Conservation (phyloP, 1,140 invertebrate species). For the Hylyphantes graminicola region DNA sequence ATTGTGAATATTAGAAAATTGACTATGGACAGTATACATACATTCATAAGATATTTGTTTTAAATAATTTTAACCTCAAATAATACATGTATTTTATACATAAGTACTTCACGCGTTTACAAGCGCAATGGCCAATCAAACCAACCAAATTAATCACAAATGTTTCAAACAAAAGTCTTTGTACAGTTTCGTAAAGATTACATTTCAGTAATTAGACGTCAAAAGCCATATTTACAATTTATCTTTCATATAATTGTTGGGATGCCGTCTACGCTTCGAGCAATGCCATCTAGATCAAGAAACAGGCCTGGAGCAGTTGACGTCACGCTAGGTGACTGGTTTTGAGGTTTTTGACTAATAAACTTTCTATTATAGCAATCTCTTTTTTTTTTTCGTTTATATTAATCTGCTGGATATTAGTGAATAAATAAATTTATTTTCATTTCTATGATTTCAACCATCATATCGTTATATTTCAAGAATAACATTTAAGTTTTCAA, state of each 20-base stretch:
- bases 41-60: slow-evolving; percentile 36
- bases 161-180: slow-evolving; percentile 27
- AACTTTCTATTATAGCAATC: no score
- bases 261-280: not conserved
- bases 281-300: no score
- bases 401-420: no score
- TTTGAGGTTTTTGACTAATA: no score
- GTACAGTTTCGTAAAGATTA: slow-evolving; percentile 20
- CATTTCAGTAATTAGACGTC: slow-evolving; percentile 35
- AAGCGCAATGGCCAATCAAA: not conserved
- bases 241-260: not conserved
- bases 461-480: no score
- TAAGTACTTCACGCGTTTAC: slow-evolving; percentile 15
- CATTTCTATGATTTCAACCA: no score
- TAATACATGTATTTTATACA: slow-evolving; percentile 32
- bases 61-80: slow-evolving; percentile 19
- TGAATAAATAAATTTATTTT: no score
- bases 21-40: slow-evolving; percentile 42
- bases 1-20: slow-evolving; percentile 42
- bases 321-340: no score
- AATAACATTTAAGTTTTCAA: no score
- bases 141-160: slow-evolving; percentile 26
- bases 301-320: no score
- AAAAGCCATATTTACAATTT: slow-evolving; percentile 34
- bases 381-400: no score